phyloP scores from a whole-genome alignment of 2,113 vertebrate genomes.

The Poicephalus gulielmi region DNA sequence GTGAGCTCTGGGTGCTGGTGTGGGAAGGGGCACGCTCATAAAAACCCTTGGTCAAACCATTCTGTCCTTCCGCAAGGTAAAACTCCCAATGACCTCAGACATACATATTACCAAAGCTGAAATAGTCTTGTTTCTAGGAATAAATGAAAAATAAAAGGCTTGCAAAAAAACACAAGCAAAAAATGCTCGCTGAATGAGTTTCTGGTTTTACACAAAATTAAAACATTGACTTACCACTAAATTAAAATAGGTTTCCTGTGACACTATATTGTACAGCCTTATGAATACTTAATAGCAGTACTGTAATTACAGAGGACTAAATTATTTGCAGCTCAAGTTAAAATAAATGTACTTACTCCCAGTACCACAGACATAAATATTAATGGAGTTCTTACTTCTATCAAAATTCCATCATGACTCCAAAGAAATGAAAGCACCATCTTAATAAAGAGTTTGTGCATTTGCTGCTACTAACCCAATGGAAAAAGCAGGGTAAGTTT shows the following conservation, averaged over 20 bases:
- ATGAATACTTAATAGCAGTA: constrained; percentile 50
- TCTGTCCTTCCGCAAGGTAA: background rate
- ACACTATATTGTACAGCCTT: constrained; percentile 21
- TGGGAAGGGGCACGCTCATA: background rate
- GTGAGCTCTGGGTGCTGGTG: background rate
- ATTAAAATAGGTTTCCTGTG: constrained; percentile 47
- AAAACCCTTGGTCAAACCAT: background rate
- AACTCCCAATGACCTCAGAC: background rate
- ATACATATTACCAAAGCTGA: background rate
- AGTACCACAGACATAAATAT: constrained; percentile 48
- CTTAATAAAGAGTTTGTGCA: background rate
- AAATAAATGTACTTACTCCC: constrained; percentile 40
- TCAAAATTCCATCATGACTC: constrained; percentile 23
- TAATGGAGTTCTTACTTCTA: constrained; percentile 45
- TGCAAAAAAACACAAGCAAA: constrained; percentile 28
- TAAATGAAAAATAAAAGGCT: background rate
- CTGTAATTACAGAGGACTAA: constrained; percentile 52
- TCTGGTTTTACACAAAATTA: constrained; percentile 36
- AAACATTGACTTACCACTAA: constrained; percentile 53
- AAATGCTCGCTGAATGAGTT: constrained; percentile 4
- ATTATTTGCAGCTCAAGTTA: constrained; percentile 34
- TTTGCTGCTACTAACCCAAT: background rate
- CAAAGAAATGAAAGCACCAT: background rate
- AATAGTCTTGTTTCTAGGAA: background rate
- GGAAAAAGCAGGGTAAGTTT: background rate